Base-by-base conservation (phyloP, 2,797 vertebrate genomes). In the Enteromius paludinosus region DNA sequence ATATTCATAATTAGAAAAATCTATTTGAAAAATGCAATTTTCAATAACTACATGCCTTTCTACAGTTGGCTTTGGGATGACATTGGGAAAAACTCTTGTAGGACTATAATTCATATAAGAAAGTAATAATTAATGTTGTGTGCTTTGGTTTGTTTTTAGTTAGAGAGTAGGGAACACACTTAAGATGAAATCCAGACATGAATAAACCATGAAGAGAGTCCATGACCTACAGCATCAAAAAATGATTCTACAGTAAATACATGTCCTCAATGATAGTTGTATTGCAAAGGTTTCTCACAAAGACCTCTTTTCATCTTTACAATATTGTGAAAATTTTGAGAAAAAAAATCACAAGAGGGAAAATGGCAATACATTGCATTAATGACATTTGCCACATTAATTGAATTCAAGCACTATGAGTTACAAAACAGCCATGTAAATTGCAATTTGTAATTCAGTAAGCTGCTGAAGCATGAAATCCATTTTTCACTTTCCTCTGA, bases 391-490 rank as follows among this genome's bases (percentile, higher is more conserved):
- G 56, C 47, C 52, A 33, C 72, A 56, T 79, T 84, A 77, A 87
- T 56, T 84, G 66, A 84, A 86, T 86, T 30, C 15, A 47, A 75
- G 64, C 81, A 59, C 52, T 43, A 62, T 38, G 64, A 64, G 78
- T 77, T 81, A 82, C 47, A 88, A 74, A 74, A 71, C 47, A 80
- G 80, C 70, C 83, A 52, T 80, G 77, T 45, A 52, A 79, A 72
- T 59, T 86, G 76, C 78, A 47, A 86, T 83, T 78, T 84, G 68
- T 75, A 84, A 78, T 83, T 86, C 83, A 74, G 23, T 83, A 70
- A 81, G 66, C 45, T 52, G 15, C 56, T 78, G 56, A 74, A 61
- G 78, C 64, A 66, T 84, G 73, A 66, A 76, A 84, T 84, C 54
- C 72, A 78, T 70, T 56, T 77, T 81, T 81, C 72, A 54, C 78